Evolutionary conservation across 2,888 invertebrate species (phyloP).

Genomic region (Andrena fulva): DNA sequence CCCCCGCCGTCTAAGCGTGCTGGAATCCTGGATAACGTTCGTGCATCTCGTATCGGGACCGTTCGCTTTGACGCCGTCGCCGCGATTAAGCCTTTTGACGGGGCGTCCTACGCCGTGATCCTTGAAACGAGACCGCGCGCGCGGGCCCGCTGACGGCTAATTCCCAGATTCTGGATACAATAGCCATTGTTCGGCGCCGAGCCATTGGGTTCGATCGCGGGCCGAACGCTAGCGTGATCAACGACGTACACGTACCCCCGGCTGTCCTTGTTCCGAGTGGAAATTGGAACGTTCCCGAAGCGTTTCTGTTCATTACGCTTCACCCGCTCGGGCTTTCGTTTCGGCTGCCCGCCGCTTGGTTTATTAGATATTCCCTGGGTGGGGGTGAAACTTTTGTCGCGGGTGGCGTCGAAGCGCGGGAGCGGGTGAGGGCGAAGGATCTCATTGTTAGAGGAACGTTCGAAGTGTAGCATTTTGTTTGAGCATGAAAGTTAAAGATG

Average conservation of each 20-base stretch:
- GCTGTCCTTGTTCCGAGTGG: slow-evolving; percentile 24
- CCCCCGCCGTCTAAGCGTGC: slow-evolving; percentile 29
- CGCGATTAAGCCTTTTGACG: slow-evolving; percentile 63
- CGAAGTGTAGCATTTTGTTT: too few relatives aligned
- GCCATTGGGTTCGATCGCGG: slow-evolving; percentile 28
- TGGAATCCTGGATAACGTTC: slow-evolving; percentile 49
- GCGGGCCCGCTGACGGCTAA: slow-evolving; percentile 39
- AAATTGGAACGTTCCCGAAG: slow-evolving; percentile 33
- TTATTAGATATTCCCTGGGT: slow-evolving; percentile 8
- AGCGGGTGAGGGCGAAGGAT: background rate
- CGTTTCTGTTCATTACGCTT: slow-evolving; percentile 47
- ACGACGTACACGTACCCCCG: slow-evolving; percentile 19
- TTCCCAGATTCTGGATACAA: slow-evolving; percentile 55
- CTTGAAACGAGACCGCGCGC: slow-evolving; percentile 46
- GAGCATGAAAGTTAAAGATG: too few relatives aligned
- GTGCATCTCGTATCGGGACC: slow-evolving; percentile 42
- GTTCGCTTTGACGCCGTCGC: slow-evolving; percentile 30
- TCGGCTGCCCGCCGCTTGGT: background rate
- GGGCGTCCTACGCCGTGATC: slow-evolving; percentile 42
- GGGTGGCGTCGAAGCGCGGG: background rate
- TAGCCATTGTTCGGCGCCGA: slow-evolving; percentile 43
- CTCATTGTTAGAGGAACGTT: background rate
- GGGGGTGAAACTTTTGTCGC: background rate
- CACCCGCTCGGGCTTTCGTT: slow-evolving; percentile 10
- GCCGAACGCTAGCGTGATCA: slow-evolving; percentile 41